A percentile compares a stretch with the other conserved stretches of the same genome.
These are phyloP conservation scores for Prunella himalayana DNA, from an alignment of 2,113 vertebrate genomes.

Conservation along the genomic window DNA sequence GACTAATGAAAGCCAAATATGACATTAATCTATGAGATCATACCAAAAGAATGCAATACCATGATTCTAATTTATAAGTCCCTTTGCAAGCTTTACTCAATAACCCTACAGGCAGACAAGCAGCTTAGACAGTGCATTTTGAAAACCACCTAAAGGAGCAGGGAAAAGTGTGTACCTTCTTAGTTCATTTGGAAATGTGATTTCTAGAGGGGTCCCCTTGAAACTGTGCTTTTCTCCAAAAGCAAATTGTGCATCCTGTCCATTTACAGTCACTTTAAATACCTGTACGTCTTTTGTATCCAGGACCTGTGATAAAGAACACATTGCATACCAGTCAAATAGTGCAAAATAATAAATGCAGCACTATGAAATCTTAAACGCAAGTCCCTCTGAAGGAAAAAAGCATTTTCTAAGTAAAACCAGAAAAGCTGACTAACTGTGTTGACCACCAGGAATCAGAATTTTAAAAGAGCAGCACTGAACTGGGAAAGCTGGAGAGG, in stretches of 20 bases:
- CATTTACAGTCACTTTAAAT: constrained; percentile 80
- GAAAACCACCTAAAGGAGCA: not conserved
- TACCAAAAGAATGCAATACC: not conserved
- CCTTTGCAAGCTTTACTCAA: not conserved
- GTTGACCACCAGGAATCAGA: rapidly evolving
- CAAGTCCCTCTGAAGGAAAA: not conserved
- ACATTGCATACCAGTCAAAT: not conserved
- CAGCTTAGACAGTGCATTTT: not conserved
- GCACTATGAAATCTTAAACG: not conserved
- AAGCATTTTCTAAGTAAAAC: not conserved
- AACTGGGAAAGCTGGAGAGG: not conserved
- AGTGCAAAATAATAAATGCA: not conserved
- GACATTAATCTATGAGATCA: not conserved
- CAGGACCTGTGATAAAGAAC: constrained; percentile 78
- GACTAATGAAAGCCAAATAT: not conserved
- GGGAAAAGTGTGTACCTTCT: constrained; percentile 76
- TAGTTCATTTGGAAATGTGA: constrained; percentile 83
- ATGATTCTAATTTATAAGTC: not conserved
- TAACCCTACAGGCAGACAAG: not conserved
- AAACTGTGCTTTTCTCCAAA: constrained; percentile 85
- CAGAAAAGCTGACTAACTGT: not conserved
- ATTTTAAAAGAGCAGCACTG: not conserved
- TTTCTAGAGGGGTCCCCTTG: constrained; percentile 87
- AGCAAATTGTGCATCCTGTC: constrained; percentile 79
- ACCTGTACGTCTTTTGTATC: constrained; percentile 87